Conservation (phyloP, 2,113 vertebrate species). For the Lepidothrix coronata region DNA sequence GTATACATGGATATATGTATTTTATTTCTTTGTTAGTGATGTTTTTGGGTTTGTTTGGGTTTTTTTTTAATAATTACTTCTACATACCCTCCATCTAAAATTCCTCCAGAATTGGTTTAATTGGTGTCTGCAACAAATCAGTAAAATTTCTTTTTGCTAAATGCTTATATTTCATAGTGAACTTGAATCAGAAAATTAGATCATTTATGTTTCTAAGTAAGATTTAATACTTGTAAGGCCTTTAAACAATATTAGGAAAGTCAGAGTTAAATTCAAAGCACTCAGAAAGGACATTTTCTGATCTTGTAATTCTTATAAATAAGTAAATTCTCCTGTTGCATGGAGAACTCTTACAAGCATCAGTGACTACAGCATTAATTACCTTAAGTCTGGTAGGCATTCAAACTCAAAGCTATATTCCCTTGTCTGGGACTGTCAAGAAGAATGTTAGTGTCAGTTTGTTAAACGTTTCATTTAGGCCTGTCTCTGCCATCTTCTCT, state of each 20-base stretch:
- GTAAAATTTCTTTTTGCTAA: neutral
- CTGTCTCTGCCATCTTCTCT: neutral
- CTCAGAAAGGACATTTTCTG: neutral
- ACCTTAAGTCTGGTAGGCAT: neutral
- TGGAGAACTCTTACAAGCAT: neutral
- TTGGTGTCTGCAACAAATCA: neutral
- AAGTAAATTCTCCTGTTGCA: conserved; percentile 11
- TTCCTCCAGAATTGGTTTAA: neutral
- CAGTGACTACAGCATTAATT: conserved; percentile 17
- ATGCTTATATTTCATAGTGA: neutral
- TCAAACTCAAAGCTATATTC: conserved; percentile 17
- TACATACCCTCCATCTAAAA: neutral
- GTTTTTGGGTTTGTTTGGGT: fast-evolving
- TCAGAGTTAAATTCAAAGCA: neutral
- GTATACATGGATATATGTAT: fast-evolving
- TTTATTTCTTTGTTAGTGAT: neutral
- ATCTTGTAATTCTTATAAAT: neutral
- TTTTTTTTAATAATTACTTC: neutral
- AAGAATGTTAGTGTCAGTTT: neutral
- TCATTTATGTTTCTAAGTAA: neutral
- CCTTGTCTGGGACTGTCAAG: neutral
- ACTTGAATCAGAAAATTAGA: neutral
- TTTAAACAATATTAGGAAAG: neutral
- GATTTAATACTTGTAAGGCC: neutral
- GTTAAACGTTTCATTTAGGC: neutral